Evolutionary conservation across 1,140 invertebrate species (phyloP), one percentile per base, ranked within the genome.

Genomic region (Triops longicaudatus): DNA sequence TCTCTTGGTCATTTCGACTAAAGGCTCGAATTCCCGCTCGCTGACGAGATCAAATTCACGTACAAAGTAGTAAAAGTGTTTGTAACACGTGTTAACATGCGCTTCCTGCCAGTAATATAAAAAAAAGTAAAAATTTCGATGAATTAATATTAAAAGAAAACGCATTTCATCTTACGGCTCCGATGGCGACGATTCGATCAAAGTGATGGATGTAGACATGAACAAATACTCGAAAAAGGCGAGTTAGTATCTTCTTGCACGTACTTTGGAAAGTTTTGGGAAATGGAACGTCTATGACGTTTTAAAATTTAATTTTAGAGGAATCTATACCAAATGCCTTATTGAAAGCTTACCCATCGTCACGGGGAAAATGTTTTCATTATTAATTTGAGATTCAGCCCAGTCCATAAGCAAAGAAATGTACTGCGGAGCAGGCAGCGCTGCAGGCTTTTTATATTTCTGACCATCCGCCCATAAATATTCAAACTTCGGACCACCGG

Each of bases 121-220:
- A 75, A 79, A 72, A 22, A 0, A 17, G 7, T 26, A 37, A 17
- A 7, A 27, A 63, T 63, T 27, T 26, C 78, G 12, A 17, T 73
- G 26, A n/a, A 7, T 76, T 7, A 1, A 7, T 26, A 26, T 37
- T 17, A 77, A 76, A 28, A 6, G 22, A 77, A 76, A 41, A 31
- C 11, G 77, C 9, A 14, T 78, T 77, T 3, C 74, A 78, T 88
- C 87, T 91, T 88, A 96, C 93, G 44, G 95, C 95, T 82, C 93
- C 93, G 81, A 97, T 92, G 28, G 91, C 88, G 41, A 94, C 90
- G 79, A 97, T 89, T 82, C 93, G 88, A 83, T 97, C 95, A 87
- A 97, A 97, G 85, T 98, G 95, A 85, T 98, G 95, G 79, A 98
- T 97, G 83, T 97, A 98, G n/a, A 97, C 94, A 85, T 97, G 95